Evolutionary conservation across 1,140 invertebrate genomes (phyloP), one percentile per base, ranked within the genome.

Genomic region (Atta colombica): DNA sequence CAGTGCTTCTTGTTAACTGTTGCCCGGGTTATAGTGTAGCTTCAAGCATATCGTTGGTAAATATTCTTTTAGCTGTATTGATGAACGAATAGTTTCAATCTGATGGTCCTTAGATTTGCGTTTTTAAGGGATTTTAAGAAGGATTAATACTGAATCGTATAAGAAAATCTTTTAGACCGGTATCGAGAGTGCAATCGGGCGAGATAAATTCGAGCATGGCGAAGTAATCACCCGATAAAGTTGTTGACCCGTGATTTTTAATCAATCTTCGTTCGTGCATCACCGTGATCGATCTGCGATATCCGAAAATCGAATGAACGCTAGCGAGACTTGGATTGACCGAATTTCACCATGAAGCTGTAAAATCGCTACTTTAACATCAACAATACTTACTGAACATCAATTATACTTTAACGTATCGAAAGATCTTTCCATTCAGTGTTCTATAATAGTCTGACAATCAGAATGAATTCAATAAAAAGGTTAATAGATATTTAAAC

Each of bases 161-260:
- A 68, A 81, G 65, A 55, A 81, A 81, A 81, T n/a, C 49, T 81
- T 81, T 81, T 69, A 69, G 25, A 39, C 25, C 8, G 68, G 25
- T 82, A 72, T 61, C 39, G 53, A 60, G 66, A 18, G 21, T 16
- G 80, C 80, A 82, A 60, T 82, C 80, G 68, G 55, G 39, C 39
- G 53, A 61, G 58, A 61, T 63, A 82, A 28, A 82, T 82, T 74
- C 39, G 25, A 39, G 66, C 39, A 72, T 31, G 53, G 28, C 55
- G 25, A 7, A 61, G 80, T 74, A 82, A 82, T 82, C 80, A 82
- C 12, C 3, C 68, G 68, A 82, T 72, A 63, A 82, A 82, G 55
- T 82, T 82, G 55, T 82, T 82, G 80, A 74, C 80, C 68, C 55
- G 68, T 82, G 55, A 74, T 82, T 82, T 82, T 82, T 82, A 72